phyloP scores from a whole-genome alignment of 2,113 vertebrate genomes.

The Arizona elegans region DNA sequence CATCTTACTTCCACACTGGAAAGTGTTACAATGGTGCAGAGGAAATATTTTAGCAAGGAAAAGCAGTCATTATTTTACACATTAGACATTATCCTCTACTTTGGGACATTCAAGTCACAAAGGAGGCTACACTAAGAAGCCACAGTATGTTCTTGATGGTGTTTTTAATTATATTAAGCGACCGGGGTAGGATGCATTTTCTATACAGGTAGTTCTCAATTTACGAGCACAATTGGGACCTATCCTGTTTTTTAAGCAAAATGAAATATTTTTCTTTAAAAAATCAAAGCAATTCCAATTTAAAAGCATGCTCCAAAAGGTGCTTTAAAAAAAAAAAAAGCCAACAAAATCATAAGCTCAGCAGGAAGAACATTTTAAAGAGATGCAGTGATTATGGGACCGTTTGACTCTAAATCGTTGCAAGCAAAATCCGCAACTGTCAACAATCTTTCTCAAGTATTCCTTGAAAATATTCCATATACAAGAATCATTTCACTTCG shows the following conservation, averaged over 20 bases:
- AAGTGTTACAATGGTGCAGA: background rate
- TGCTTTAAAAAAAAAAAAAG: background rate
- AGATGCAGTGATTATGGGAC: background rate
- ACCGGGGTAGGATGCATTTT: background rate
- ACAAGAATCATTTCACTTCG: background rate
- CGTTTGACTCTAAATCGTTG: background rate
- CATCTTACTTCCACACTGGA: background rate
- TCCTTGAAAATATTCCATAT: background rate
- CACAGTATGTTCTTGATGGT: background rate
- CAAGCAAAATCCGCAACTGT: background rate
- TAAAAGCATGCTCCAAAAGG: background rate
- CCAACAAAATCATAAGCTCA: background rate
- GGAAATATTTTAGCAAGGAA: background rate
- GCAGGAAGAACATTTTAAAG: background rate
- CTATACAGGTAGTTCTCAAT: background rate
- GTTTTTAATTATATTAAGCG: background rate
- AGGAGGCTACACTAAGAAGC: background rate
- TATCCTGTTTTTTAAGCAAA: background rate
- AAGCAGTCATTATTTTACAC: background rate
- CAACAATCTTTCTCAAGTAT: background rate
- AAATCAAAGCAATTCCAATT: background rate
- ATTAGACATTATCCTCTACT: background rate
- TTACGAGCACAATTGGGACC: background rate
- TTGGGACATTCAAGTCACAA: background rate
- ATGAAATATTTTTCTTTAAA: background rate